Evolutionary conservation across 2,113 vertebrate genomes (phyloP).

Genomic region (Apteryx mantelli): DNA sequence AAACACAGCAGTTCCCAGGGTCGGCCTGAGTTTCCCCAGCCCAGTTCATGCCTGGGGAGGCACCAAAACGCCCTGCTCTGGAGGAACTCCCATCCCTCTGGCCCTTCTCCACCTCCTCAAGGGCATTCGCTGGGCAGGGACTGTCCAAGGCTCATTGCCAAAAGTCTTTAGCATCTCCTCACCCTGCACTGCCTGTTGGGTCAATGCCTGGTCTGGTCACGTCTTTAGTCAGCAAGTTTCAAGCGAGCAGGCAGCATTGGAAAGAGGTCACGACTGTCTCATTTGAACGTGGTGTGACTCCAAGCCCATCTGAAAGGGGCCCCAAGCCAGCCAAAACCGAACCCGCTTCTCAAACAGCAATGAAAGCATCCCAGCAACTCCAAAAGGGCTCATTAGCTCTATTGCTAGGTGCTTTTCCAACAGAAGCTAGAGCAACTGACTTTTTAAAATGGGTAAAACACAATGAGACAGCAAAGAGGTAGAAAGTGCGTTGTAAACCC

Average conservation of each 20-base stretch:
- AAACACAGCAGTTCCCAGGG: neutral
- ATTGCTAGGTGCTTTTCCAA: neutral
- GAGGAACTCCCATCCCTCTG: neutral
- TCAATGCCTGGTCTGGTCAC: neutral
- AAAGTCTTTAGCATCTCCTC: neutral
- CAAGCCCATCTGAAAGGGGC: neutral
- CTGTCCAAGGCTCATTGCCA: neutral
- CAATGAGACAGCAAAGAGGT: neutral
- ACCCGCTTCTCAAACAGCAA: neutral
- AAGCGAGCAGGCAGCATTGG: neutral
- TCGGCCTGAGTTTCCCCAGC: fast-evolving
- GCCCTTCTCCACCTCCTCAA: neutral
- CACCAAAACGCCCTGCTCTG: neutral
- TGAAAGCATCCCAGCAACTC: neutral
- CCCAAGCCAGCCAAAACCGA: neutral
- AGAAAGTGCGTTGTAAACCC: neutral
- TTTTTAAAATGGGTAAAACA: constrained; percentile 16
- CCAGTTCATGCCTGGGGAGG: fast-evolving
- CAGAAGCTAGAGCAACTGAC: neutral
- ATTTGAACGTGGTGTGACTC: neutral
- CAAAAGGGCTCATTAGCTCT: neutral
- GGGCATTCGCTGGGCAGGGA: fast-evolving
- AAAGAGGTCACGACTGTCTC: neutral
- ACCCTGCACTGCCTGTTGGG: neutral
- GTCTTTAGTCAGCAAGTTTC: neutral